These are phyloP conservation scores for Hemibagrus wyckioides DNA, from an alignment of 2,113 vertebrate genomes.

Conservation along the genomic window DNA sequence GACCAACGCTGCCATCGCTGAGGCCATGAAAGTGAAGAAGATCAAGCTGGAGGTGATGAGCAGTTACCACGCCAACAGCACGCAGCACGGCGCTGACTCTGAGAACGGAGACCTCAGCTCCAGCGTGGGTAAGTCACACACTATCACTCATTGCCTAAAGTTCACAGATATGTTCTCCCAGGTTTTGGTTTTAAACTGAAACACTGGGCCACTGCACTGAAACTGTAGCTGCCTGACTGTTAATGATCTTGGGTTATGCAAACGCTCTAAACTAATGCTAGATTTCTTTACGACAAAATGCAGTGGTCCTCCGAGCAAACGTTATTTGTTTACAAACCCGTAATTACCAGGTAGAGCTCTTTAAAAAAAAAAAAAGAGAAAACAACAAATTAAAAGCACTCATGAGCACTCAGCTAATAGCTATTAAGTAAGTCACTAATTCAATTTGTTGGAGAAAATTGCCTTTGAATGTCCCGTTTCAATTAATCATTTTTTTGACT, in stretches of 20 bases:
- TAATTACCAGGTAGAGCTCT: slow-evolving; percentile 56
- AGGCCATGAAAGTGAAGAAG: slow-evolving; percentile 99
- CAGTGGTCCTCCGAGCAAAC: slow-evolving; percentile 20
- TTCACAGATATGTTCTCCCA: background rate
- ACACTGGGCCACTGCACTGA: background rate
- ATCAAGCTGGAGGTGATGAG: slow-evolving; percentile 99
- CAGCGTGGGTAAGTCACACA: slow-evolving; percentile 85
- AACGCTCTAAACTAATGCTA: background rate
- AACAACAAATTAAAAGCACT: slow-evolving; percentile 63
- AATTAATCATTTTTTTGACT: slow-evolving; percentile 76
- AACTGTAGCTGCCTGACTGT: background rate
- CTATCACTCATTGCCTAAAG: slow-evolving; percentile 12
- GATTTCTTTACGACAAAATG: background rate
- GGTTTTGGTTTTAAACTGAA: background rate
- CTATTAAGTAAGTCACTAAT: slow-evolving; percentile 75
- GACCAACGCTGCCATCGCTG: slow-evolving; percentile 96
- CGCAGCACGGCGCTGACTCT: slow-evolving; percentile 88
- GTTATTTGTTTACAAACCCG: slow-evolving; percentile 44
- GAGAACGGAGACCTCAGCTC: slow-evolving; percentile 98
- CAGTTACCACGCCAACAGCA: slow-evolving; percentile 92
- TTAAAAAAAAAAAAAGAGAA: slow-evolving; percentile 56
- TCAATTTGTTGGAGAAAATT: slow-evolving; percentile 74
- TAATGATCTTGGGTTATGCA: background rate
- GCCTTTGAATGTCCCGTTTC: slow-evolving; percentile 74
- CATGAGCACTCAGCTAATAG: slow-evolving; percentile 73